Conservation (phyloP, 2,113 vertebrate genomes). For the Lasiurus borealis region DNA sequence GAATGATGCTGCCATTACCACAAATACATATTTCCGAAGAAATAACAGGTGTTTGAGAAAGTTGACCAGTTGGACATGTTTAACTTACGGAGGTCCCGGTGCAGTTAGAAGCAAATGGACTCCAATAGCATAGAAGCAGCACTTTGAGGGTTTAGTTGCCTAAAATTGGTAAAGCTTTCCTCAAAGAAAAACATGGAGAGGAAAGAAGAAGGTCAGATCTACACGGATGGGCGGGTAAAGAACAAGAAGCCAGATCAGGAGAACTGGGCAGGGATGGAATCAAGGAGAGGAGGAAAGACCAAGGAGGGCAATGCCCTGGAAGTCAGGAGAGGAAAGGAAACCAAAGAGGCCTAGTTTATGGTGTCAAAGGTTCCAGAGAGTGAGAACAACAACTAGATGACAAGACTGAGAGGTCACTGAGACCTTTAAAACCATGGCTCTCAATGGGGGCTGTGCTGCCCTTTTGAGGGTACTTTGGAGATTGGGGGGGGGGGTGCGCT, state of each 20-base stretch:
- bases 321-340: neutral
- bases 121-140: neutral
- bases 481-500: neutral
- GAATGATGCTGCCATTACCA: neutral
- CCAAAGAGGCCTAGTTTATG: neutral
- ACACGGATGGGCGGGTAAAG: no score
- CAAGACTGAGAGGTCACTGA: neutral
- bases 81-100: no score
- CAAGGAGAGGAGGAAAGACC: neutral
- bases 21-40: neutral
- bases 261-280: rapidly evolving
- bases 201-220: neutral
- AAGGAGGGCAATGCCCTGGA: rapidly evolving
- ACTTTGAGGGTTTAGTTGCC: neutral
- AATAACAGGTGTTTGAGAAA: neutral
- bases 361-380: no score
- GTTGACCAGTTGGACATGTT: neutral
- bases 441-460: neutral
- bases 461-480: neutral
- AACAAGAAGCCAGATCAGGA: neutral
- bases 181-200: neutral
- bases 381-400: neutral
- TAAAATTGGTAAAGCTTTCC: neutral
- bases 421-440: neutral
- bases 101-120: neutral